Base-by-base conservation (phyloP, 2,113 vertebrate species). In the Cricetomys ansorgei region DNA sequence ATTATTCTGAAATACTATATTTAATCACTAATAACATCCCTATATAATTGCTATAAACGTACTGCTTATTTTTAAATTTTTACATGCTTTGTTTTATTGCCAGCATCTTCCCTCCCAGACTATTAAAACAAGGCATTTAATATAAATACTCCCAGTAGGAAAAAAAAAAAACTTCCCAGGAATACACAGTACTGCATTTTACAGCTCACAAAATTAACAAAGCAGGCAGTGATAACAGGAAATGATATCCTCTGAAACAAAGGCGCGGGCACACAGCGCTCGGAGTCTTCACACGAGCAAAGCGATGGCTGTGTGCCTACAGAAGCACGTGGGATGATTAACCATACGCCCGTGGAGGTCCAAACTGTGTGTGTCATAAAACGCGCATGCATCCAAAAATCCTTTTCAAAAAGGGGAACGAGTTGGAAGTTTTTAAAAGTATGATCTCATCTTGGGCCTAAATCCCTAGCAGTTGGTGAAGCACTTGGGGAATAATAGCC, bases 121-220 rank as follows among this genome's bases (percentile, higher is more conserved):
- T 92, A 84, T 91, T 96, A 95, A 95, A 96, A 92, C n/a, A n/a
- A 90, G 55, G 77, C 45, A 92, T 95, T 96, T 77, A 93, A 88
- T 17, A 95, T 96, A 92, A 98, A 92, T 92, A 94, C 34, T 92
- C 81, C 93, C 67, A 88, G 89, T 76, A 69, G 57, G 73, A 73
- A 31, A 27, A 27, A 59, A 83, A 59, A 57, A 88, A 96, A 89
- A 48, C 29, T 65, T 87, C 62, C 50, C 25, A 89, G 64, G 86
- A 97, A 97, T 95, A 95, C 65, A 94, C 57, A 95, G 31, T 43
- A 69, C 89, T 69, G 23, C 34, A 91, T 96, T 97, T 97, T 97
- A 94, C 48, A 96, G 86, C 86, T 97, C 89, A 97, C 70, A 95
- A 91, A 97, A 83, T 92, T 92, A 94, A 84, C 83, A 97, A 96